A percentile compares a stretch with the other conserved stretches of the same genome.
phyloP scores from a whole-genome alignment of 1,140 invertebrate genomes.

The Orchestia grillus region DNA sequence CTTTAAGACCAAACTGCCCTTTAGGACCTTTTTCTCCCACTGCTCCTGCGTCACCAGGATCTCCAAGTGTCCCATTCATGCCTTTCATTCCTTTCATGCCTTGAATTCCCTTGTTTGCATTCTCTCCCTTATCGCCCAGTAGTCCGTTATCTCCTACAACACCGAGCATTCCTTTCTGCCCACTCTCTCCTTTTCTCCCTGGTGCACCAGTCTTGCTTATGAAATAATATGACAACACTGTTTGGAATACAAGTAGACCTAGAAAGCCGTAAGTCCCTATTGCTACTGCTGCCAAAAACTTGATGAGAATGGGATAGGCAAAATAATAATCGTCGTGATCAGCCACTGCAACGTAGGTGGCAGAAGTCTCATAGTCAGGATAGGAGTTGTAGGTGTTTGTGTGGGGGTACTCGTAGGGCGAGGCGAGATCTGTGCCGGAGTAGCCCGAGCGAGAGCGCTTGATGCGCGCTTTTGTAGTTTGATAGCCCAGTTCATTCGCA shows the following conservation, averaged over 20 bases:
- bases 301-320: background rate
- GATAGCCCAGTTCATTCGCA: background rate
- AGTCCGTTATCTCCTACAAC: background rate
- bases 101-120: background rate
- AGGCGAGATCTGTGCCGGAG: background rate
- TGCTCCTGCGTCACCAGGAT: background rate
- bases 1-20: background rate
- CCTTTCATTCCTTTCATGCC: conserved; percentile 30
- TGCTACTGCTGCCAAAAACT: background rate
- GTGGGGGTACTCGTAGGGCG: background rate
- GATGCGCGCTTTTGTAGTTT: background rate
- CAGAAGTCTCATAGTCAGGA: background rate
- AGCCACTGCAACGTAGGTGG: background rate
- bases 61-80: background rate
- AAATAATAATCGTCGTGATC: background rate
- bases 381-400: background rate
- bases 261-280: background rate
- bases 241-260: background rate
- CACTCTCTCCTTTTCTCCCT: background rate
- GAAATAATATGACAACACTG: background rate
- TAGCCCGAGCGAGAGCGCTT: background rate
- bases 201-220: background rate
- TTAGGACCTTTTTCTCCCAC: background rate
- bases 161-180: background rate
- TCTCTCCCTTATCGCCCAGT: background rate